Conservation (phyloP, 2,113 vertebrate species). For the Thalassarche chlororhynchos region DNA sequence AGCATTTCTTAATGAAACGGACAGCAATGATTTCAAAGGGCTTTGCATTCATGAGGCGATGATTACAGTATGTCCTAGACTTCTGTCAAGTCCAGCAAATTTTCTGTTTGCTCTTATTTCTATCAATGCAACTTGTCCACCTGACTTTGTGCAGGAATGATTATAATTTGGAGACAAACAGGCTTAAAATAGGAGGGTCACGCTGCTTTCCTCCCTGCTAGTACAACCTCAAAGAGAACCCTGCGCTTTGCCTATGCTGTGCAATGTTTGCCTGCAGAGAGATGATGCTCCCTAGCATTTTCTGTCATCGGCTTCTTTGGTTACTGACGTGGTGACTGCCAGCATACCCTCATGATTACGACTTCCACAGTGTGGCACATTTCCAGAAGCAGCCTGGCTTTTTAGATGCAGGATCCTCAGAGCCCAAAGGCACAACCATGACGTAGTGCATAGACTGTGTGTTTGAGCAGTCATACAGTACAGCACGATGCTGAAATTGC, state of each 20-base stretch:
- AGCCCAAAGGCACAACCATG: background rate
- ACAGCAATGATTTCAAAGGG: background rate
- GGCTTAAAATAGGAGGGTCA: background rate
- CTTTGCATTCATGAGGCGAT: background rate
- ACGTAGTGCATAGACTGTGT: rapidly evolving
- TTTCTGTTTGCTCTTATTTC: background rate
- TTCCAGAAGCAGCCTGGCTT: background rate
- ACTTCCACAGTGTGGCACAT: background rate
- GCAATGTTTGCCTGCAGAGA: background rate
- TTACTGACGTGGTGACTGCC: rapidly evolving
- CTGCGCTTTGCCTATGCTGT: background rate
- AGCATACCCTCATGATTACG: rapidly evolving
- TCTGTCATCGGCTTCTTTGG: background rate
- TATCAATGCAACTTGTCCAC: background rate
- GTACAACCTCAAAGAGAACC: background rate
- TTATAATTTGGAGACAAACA: background rate
- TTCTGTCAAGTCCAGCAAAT: background rate
- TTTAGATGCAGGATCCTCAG: background rate
- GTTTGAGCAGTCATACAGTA: rapidly evolving
- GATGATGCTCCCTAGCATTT: background rate
- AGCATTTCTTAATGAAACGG: background rate
- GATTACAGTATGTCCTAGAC: rapidly evolving
- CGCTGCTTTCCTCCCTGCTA: background rate
- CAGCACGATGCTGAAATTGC: background rate
- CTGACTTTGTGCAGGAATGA: background rate